These are phyloP conservation scores for Ateles fusciceps DNA, from an alignment of 2,797 vertebrate genomes.

Conservation along the genomic window DNA sequence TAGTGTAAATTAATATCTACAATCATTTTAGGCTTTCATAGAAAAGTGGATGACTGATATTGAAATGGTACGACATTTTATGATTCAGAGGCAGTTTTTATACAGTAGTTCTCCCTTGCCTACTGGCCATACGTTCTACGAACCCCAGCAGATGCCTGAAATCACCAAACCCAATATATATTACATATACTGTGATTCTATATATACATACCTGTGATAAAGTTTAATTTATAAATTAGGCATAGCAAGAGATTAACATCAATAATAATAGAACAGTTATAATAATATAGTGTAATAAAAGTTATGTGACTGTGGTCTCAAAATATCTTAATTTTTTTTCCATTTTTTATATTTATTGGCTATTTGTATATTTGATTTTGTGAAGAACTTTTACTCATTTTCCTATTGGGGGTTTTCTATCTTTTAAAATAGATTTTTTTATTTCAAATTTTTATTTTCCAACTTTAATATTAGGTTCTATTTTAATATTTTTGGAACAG, in stretches of 20 bases:
- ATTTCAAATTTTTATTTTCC: background rate
- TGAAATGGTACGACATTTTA: background rate
- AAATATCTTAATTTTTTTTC: background rate
- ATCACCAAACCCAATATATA: background rate
- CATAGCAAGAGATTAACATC: background rate
- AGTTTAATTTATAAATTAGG: background rate
- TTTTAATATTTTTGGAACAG: background rate
- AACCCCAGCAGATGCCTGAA: background rate
- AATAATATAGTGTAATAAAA: background rate
- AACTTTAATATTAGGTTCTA: background rate
- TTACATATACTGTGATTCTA: background rate
- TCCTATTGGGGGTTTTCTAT: background rate
- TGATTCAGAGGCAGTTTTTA: background rate
- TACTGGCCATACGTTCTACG: background rate
- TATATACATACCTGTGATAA: background rate
- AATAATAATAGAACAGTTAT: background rate
- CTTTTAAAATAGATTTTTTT: background rate
- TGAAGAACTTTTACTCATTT: background rate
- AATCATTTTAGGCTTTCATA: slow-evolving; percentile 1
- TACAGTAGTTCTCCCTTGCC: background rate
- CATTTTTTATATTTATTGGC: background rate
- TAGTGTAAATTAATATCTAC: background rate
- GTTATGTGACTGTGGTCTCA: background rate
- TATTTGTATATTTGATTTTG: background rate
- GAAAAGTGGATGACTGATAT: background rate